Evolutionary conservation across 2,888 invertebrate genomes (phyloP).

Genomic region (Nemoura dubitans): DNA sequence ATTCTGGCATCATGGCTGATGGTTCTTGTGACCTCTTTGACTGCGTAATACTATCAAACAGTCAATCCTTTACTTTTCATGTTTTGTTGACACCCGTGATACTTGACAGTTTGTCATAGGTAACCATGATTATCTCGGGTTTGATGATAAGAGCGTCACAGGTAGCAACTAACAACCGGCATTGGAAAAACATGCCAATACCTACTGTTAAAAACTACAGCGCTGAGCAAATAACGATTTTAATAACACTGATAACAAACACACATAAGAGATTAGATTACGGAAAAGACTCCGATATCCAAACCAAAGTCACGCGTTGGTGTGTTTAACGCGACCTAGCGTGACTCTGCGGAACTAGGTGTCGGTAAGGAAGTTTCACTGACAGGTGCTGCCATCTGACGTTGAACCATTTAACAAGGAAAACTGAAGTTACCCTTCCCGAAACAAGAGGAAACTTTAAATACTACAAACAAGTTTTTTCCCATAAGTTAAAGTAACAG

Average conservation of each 20-base stretch:
- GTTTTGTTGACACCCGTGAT: not conserved
- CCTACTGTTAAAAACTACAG: not conserved
- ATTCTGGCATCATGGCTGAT: no score
- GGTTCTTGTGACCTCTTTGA: no score
- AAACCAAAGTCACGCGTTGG: not conserved
- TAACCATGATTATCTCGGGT: not conserved
- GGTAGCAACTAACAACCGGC: not conserved
- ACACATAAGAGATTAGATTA: not conserved
- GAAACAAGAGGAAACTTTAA: no score
- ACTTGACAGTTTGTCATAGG: not conserved
- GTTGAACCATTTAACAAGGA: no score
- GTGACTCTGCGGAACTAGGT: not conserved
- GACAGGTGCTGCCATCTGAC: no score
- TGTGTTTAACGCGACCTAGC: not conserved
- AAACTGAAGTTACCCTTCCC: no score
- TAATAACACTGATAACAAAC: not conserved
- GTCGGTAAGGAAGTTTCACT: not conserved
- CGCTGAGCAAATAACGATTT: not conserved
- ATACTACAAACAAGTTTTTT: no score
- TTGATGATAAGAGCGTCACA: not conserved
- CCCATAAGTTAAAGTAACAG: no score
- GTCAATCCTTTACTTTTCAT: no score
- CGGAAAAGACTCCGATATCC: no score
- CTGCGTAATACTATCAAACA: no score
- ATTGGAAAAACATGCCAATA: not conserved